These are phyloP conservation scores for Mythimna impura DNA, from an alignment of 2,888 invertebrate genomes.

Conservation along the genomic window DNA sequence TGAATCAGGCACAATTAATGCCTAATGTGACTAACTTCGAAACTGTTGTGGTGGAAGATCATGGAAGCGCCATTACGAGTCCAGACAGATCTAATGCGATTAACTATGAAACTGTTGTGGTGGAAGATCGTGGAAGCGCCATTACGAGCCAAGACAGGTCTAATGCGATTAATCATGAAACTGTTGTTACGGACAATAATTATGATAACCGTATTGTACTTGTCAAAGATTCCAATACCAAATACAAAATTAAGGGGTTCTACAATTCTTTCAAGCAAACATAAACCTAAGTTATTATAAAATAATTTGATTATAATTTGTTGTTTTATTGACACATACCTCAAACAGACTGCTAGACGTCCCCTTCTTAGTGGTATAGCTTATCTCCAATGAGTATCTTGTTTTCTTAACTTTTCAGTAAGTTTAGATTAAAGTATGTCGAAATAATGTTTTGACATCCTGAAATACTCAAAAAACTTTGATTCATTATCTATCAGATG, in stretches of 20 bases:
- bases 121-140: too few species aligned
- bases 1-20: too few species aligned
- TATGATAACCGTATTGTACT: neutral
- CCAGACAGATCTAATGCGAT: too few species aligned
- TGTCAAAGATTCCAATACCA: neutral
- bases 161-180: neutral
- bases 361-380: neutral
- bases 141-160: too few species aligned
- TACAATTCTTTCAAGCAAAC: neutral
- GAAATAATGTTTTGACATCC: too few species aligned
- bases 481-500: too few species aligned
- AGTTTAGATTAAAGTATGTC: too few species aligned
- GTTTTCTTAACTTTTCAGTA: neutral
- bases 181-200: neutral
- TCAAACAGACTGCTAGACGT: neutral
- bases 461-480: too few species aligned
- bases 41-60: too few species aligned
- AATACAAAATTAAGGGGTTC: neutral
- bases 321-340: neutral
- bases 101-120: too few species aligned
- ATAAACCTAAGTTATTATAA: neutral
- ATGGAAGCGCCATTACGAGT: too few species aligned
- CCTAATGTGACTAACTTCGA: too few species aligned
- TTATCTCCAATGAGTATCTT: neutral
- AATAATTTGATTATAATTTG: neutral